Conservation (phyloP, 2,113 vertebrate species). For the Anarhynchus alexandrinus region DNA sequence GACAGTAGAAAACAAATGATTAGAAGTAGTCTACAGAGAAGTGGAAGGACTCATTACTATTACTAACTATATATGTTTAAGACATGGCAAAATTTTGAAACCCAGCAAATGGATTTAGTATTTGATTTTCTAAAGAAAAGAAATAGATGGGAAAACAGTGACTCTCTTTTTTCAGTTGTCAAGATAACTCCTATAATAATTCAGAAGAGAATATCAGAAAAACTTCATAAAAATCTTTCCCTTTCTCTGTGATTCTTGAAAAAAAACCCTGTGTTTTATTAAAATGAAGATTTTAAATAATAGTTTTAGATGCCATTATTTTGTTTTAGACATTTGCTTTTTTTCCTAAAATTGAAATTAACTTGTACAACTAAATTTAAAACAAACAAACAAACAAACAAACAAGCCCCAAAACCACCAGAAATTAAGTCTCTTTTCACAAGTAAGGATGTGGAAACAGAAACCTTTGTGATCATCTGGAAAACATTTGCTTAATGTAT, state of each 20-base stretch:
- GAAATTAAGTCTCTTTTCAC: neutral
- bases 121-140: neutral
- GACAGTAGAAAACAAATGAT: neutral
- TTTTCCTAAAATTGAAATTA: neutral
- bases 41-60: neutral
- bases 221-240: neutral
- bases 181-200: neutral
- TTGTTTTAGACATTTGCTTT: neutral
- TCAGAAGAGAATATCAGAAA: neutral
- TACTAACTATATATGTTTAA: neutral
- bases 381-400: neutral
- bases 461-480: neutral
- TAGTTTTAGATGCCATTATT: neutral
- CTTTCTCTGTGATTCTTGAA: neutral
- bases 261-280: neutral
- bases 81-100: neutral
- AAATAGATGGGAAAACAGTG: neutral
- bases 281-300: neutral
- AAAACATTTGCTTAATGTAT: neutral
- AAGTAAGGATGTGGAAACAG: neutral
- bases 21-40: neutral
- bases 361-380: neutral
- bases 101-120: neutral
- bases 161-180: neutral
- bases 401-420: neutral